These are phyloP conservation scores for Sepioteuthis lessoniana DNA, from an alignment of 2,888 invertebrate species.

Conservation along the genomic window DNA sequence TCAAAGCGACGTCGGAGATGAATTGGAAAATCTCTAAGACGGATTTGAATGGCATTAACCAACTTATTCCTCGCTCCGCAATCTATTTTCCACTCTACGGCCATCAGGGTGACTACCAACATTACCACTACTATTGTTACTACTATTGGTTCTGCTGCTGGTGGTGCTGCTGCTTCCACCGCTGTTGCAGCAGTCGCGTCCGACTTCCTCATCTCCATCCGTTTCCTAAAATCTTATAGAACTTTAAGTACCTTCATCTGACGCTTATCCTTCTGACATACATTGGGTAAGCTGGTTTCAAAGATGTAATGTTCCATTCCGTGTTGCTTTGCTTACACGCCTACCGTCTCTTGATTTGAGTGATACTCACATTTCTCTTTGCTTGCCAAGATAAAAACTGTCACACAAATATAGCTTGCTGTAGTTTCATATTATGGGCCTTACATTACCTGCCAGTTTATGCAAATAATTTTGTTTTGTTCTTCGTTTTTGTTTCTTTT, in stretches of 20 bases:
- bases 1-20: not conserved
- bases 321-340: not conserved
- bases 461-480: too few relatives aligned
- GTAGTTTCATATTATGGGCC: not conserved
- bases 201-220: not conserved
- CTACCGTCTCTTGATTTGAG: too few relatives aligned
- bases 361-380: not conserved
- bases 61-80: not conserved
- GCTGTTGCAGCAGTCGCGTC: not conserved
- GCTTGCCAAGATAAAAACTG: not conserved
- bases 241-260: not conserved
- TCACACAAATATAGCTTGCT: not conserved
- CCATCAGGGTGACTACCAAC: not conserved
- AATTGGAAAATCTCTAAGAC: slow-evolving; percentile 21
- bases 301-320: not conserved
- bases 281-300: not conserved
- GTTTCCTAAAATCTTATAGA: not conserved
- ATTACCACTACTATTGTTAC: not conserved
- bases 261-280: slow-evolving; percentile 25
- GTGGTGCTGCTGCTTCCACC: too few relatives aligned
- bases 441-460: too few relatives aligned
- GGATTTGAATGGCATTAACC: not conserved
- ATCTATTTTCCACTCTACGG: not conserved
- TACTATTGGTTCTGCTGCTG: too few relatives aligned
- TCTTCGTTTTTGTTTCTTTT: too few relatives aligned